Conservation (phyloP, 2,888 invertebrate genomes). For the Diaphora mendica region DNA sequence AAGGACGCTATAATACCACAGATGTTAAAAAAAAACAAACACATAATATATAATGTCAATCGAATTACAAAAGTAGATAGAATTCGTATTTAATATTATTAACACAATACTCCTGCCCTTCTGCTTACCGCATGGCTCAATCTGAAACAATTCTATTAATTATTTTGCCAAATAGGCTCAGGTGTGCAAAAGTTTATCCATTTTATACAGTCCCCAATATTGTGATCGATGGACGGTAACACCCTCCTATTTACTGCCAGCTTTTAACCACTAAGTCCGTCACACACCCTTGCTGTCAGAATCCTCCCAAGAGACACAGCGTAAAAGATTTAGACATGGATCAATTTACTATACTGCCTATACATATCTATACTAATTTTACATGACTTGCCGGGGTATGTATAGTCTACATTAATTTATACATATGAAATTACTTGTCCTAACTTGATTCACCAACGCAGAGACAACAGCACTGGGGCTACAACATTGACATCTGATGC, state of each 20-base stretch:
- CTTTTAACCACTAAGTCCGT: not conserved
- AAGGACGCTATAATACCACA: no score
- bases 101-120: not conserved
- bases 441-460: not conserved
- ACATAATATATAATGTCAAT: no score
- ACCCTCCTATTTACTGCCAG: constrained; percentile 7
- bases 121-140: not conserved
- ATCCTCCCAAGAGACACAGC: not conserved
- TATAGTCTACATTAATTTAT: no score
- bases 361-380: not conserved
- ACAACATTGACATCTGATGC: no score
- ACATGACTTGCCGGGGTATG: not conserved
- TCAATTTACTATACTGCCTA: not conserved
- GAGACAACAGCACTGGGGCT: no score
- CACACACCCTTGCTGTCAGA: not conserved
- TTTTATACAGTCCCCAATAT: constrained; percentile 8
- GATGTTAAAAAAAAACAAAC: no score
- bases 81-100: not conserved
- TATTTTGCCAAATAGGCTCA: not conserved
- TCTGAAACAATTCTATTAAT: not conserved
- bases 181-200: not conserved
- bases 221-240: constrained; percentile 18
- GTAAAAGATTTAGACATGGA: not conserved
- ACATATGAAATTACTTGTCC: no score
- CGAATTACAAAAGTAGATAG: not conserved